A percentile compares a stretch with the other conserved stretches of the same genome.
Evolutionary conservation across 2,113 vertebrate species (phyloP).

Genomic region (Helogale parvula): DNA sequence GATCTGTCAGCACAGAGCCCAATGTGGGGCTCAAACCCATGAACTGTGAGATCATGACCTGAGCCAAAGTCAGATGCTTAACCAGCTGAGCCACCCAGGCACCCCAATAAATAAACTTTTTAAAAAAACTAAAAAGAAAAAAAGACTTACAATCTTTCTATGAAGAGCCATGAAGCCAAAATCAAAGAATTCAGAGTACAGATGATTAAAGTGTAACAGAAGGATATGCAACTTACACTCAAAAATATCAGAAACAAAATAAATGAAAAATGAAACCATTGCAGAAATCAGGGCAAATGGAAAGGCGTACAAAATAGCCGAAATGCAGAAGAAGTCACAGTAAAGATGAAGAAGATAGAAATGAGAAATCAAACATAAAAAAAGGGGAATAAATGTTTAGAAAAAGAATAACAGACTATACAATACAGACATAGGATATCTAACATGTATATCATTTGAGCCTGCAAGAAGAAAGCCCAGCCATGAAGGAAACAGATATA

Average conservation of each 20-base stretch:
- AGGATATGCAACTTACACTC: not conserved
- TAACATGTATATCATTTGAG: not conserved
- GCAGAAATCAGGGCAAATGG: not conserved
- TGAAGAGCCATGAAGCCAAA: not conserved
- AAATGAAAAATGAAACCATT: not conserved
- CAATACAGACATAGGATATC: not conserved
- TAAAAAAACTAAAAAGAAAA: not conserved
- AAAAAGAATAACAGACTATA: not conserved
- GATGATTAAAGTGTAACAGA: too few species aligned
- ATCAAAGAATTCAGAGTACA: not conserved
- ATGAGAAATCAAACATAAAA: not conserved
- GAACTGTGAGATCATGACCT: too few species aligned
- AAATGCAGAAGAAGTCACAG: not conserved
- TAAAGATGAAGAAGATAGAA: not conserved
- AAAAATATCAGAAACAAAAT: not conserved
- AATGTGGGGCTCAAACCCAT: too few species aligned
- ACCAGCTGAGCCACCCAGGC: too few species aligned
- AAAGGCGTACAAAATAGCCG: not conserved
- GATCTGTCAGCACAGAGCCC: too few species aligned
- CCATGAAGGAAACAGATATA: not conserved
- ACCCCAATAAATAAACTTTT: too few species aligned
- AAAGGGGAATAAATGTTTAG: not conserved
- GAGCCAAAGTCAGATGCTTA: too few species aligned
- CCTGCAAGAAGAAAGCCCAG: not conserved
- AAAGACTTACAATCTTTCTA: not conserved